Percentiles rank a stretch among this genome's conserved stretches.
Evolutionary conservation across 2,113 vertebrate species (phyloP).

Genomic region (Australoheros scitulus): DNA sequence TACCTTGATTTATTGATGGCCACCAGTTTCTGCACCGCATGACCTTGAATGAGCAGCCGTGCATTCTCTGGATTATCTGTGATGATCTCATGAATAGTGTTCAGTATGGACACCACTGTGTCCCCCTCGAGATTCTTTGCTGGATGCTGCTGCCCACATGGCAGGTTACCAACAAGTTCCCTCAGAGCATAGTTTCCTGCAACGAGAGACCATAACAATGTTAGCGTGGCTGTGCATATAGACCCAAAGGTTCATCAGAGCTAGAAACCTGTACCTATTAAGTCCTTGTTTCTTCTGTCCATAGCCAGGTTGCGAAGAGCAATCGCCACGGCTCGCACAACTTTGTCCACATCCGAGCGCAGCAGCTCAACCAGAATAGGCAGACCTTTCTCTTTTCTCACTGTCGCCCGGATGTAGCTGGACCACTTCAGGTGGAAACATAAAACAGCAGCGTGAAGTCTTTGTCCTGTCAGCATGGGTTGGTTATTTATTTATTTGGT

Average conservation of each 20-base stretch:
- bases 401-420: constrained; percentile 91
- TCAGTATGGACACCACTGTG: constrained; percentile 93
- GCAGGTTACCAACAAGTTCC: constrained; percentile 91
- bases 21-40: constrained; percentile 92
- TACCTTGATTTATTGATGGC: constrained; percentile 92
- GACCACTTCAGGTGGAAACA: constrained; percentile 86
- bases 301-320: constrained; percentile 84
- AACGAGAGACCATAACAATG: background rate
- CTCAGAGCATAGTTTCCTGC: constrained; percentile 93
- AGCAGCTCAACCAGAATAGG: constrained; percentile 84
- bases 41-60: constrained; percentile 91
- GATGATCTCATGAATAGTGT: constrained; percentile 96
- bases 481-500: too few species aligned
- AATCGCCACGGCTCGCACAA: constrained; percentile 80
- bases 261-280: constrained; percentile 84
- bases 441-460: background rate
- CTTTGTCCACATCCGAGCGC: constrained; percentile 81
- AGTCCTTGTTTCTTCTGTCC: constrained; percentile 95
- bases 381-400: constrained; percentile 94
- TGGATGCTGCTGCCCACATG: constrained; percentile 87
- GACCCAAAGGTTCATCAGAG: background rate
- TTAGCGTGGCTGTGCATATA: background rate
- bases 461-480: background rate
- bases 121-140: constrained; percentile 92
- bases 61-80: constrained; percentile 93